phyloP scores from a whole-genome alignment of 2,888 invertebrate species.

The Sinopyrophorus schimmeli region DNA sequence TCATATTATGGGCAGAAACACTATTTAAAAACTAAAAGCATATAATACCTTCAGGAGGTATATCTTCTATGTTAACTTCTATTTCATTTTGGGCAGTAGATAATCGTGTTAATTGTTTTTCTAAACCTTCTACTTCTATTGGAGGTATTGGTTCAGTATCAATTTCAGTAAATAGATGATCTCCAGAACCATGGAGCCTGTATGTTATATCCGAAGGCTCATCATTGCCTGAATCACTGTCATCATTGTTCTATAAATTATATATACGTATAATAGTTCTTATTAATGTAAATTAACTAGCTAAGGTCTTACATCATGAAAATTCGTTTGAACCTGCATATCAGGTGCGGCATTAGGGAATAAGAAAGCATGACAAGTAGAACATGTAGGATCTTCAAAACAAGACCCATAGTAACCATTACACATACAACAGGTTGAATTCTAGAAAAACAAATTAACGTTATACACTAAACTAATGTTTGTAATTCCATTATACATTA shows the following conservation, averaged over 20 bases:
- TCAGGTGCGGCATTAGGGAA: slow-evolving; percentile 69
- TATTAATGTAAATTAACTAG: neutral
- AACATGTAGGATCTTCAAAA: slow-evolving; percentile 88
- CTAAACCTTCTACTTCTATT: slow-evolving; percentile 36
- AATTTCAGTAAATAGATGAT: slow-evolving; percentile 24
- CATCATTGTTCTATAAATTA: slow-evolving; percentile 76
- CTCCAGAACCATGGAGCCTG: slow-evolving; percentile 29
- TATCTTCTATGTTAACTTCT: slow-evolving; percentile 42
- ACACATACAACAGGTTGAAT: slow-evolving; percentile 77
- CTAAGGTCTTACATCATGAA: slow-evolving; percentile 33
- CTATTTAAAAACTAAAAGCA: neutral
- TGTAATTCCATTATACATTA: too few species aligned
- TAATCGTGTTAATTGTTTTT: slow-evolving; percentile 36
- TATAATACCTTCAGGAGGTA: slow-evolving; percentile 43
- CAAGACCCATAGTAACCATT: slow-evolving; percentile 92
- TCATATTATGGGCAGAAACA: slow-evolving; percentile 11
- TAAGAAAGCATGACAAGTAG: slow-evolving; percentile 90
- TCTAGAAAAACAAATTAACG: too few species aligned
- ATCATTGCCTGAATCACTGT: slow-evolving; percentile 83
- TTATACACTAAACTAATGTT: too few species aligned
- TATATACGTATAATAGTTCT: neutral
- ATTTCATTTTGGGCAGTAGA: slow-evolving; percentile 34
- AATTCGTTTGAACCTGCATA: slow-evolving; percentile 40
- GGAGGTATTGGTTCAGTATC: slow-evolving; percentile 32
- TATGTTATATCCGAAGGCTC: slow-evolving; percentile 75